These are phyloP conservation scores for Polyommatus iphigenia DNA, from an alignment of 2,888 invertebrate genomes.

Conservation along the genomic window DNA sequence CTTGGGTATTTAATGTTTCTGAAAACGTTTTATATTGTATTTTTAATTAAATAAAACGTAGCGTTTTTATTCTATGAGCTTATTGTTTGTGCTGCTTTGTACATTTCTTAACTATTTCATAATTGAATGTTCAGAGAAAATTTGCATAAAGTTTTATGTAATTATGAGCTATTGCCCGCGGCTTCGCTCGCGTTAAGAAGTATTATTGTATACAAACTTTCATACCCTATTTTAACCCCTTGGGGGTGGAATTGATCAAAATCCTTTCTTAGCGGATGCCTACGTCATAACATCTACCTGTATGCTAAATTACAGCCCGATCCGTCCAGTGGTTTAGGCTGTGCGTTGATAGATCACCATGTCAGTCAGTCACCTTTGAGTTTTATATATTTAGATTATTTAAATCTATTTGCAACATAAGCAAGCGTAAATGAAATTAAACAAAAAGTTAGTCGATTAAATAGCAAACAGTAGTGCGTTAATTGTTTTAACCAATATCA, in stretches of 20 bases:
- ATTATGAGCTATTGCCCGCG: too few species aligned
- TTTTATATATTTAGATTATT: too few species aligned
- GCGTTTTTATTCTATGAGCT: background rate
- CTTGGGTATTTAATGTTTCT: conserved; percentile 19
- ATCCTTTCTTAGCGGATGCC: too few species aligned
- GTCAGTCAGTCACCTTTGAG: too few species aligned
- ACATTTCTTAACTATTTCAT: background rate
- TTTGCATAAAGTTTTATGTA: background rate
- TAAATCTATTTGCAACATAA: background rate
- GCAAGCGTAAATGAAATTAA: background rate
- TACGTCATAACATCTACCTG: too few species aligned
- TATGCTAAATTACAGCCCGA: too few species aligned
- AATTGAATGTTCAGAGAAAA: background rate
- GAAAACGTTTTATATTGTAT: conserved; percentile 18
- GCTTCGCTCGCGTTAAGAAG: too few species aligned
- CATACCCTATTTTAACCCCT: too few species aligned
- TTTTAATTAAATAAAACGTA: conserved; percentile 13
- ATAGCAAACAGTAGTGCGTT: conserved; percentile 29
- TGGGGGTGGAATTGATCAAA: too few species aligned
- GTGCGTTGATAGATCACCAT: too few species aligned
- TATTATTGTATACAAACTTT: too few species aligned
- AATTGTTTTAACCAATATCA: conserved; percentile 39
- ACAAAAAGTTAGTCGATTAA: conserved; percentile 25
- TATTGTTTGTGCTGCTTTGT: background rate
- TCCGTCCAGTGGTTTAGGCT: too few species aligned